A percentile compares a stretch with the other conserved stretches of the same genome.
Evolutionary conservation across 2,888 invertebrate species (phyloP).

Genomic region (Aplocera efformata): DNA sequence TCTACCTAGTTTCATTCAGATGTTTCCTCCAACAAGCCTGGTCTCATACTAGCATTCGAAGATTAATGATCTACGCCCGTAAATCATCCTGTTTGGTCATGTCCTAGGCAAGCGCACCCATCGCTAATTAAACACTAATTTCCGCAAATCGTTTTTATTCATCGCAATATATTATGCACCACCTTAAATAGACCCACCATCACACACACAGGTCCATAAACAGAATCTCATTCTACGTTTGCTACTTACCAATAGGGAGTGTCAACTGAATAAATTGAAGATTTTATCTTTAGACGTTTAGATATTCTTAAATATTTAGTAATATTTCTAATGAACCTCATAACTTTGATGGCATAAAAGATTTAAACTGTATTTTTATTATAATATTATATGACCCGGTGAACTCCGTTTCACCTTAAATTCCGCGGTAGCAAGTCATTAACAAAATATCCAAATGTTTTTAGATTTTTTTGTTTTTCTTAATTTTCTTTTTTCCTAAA

Average conservation of each 20-base stretch:
- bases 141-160: conserved; percentile 38
- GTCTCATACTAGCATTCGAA: too few relatives aligned
- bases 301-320: conserved; percentile 22
- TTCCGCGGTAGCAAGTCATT: too few relatives aligned
- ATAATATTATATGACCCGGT: too few relatives aligned
- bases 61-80: background rate
- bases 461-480: too few relatives aligned
- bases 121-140: conserved; percentile 46
- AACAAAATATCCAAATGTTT: too few relatives aligned
- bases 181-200: conserved; percentile 1
- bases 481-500: too few relatives aligned
- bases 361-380: too few relatives aligned
- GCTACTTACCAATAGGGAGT: conserved; percentile 22
- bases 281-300: conserved; percentile 29
- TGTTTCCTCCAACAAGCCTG: too few relatives aligned
- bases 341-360: too few relatives aligned
- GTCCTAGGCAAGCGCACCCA: background rate
- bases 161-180: conserved; percentile 24
- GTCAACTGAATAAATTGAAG: conserved; percentile 39
- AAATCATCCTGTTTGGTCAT: background rate
- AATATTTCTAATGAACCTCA: conserved; percentile 6
- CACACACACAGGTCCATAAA: background rate
- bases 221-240: conserved; percentile 14
- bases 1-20: too few relatives aligned
- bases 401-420: too few relatives aligned